Base-by-base conservation (phyloP, 2,888 invertebrate species). In the Tipula unca region DNA sequence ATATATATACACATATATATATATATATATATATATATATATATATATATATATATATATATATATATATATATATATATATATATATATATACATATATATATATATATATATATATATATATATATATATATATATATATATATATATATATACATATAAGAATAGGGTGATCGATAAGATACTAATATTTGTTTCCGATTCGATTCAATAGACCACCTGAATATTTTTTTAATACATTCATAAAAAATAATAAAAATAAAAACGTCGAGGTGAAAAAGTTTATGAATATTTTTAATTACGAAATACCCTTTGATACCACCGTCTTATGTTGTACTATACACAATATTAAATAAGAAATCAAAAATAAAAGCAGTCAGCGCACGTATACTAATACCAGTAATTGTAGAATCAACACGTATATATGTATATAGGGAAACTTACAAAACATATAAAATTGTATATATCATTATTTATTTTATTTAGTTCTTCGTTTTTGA, bases 371-470 rank as follows among this genome's bases (percentile, higher is more conserved):
- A 69, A 69, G 69, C 69, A 69, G 69, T 25, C 25, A 69, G 69
- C 69, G 69, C 69, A 69, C 69, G 69, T 69, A 69, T 69, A 69
- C 69, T 69, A 69, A 69, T 69, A 69, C 69, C 69, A 69, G 69
- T 69, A 69, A 25, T 69, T 69, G 69, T 69, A 69, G 69, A 69
- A 69, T 69, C 69, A 69, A 69, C 69, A 69, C 69, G 69, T 69
- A 25, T 17, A 48, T 48, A 48, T 1, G 17, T n/a, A 25, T 69
- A 25, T 20, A 69, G 69, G 25, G 69, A 69, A 69, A 69, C 69
- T 69, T 69, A 69, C 69, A 69, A 69, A 17, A 48, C 13, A 42
- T 42, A 42, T 14, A 14, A 42, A 54, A 54, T 39, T 48, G 48
- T 69, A 69, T 69, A 69, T 69, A 69, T 25, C 69, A 25, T 69